These are phyloP conservation scores for Diceros bicornis DNA, from an alignment of 2,797 vertebrate genomes.

Conservation along the genomic window DNA sequence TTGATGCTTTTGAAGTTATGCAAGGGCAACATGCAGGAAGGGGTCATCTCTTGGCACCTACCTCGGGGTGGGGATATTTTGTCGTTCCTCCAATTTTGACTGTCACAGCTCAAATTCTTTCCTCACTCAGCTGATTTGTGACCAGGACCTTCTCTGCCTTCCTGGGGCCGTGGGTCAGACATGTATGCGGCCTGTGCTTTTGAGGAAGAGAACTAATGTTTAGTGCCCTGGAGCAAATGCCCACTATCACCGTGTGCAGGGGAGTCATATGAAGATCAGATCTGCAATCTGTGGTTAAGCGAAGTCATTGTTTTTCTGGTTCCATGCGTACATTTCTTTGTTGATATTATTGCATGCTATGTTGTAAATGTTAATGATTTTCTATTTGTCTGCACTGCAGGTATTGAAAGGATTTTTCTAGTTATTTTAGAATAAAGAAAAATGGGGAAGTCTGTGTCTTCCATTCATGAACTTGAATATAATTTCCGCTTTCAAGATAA, in stretches of 20 bases:
- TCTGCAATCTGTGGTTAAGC: neutral
- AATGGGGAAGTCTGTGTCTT: conserved; percentile 51
- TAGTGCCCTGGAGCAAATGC: neutral
- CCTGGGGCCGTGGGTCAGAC: neutral
- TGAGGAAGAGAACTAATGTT: neutral
- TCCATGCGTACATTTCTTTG: neutral
- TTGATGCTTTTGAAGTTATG: neutral
- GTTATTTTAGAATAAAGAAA: conserved; percentile 58
- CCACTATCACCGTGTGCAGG: neutral
- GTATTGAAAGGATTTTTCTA: conserved; percentile 57
- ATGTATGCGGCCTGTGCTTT: neutral
- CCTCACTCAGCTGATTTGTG: neutral
- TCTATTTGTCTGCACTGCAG: neutral
- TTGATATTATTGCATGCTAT: neutral
- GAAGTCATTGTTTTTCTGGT: conserved; percentile 21
- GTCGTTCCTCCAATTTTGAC: neutral
- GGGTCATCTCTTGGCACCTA: neutral
- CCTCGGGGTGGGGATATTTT: neutral
- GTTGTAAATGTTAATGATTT: conserved; percentile 5
- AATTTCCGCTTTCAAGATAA: conserved; percentile 70
- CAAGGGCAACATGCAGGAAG: neutral
- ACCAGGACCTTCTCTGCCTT: neutral
- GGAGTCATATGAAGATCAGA: neutral
- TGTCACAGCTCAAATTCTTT: neutral
- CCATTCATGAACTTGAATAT: conserved; percentile 26